Percentiles rank a stretch among this genome's conserved stretches.
Evolutionary conservation across 2,797 vertebrate species (phyloP).

Genomic region (Champsocephalus gunnari): DNA sequence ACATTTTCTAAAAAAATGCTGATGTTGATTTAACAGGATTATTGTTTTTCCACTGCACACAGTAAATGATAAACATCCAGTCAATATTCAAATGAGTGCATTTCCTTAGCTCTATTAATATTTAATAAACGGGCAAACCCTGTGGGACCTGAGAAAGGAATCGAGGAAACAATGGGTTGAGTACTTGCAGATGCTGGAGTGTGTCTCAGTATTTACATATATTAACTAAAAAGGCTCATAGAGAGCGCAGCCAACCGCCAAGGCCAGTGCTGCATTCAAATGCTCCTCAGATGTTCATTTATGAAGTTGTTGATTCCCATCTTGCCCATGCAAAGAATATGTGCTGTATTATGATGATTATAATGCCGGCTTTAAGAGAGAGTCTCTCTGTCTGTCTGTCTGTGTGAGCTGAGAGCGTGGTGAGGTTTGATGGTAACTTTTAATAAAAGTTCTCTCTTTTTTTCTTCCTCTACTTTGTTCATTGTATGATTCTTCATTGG

Average conservation of each 20-base stretch:
- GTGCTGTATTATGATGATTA: too few relatives aligned
- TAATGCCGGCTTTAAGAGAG: too few relatives aligned
- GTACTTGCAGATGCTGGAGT: neutral
- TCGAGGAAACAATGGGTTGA: slow-evolving; percentile 10
- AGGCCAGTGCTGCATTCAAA: too few relatives aligned
- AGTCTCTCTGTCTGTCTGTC: rapidly evolving
- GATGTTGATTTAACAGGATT: slow-evolving; percentile 45
- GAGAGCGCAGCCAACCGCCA: too few relatives aligned
- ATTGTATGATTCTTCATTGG: too few relatives aligned
- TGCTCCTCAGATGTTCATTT: too few relatives aligned
- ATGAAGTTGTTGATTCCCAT: too few relatives aligned
- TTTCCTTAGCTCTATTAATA: slow-evolving; percentile 42
- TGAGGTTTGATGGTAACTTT: too few relatives aligned
- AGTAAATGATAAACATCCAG: slow-evolving; percentile 43
- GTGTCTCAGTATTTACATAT: slow-evolving; percentile 23
- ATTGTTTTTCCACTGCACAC: slow-evolving; percentile 27
- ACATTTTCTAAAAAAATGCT: slow-evolving; percentile 18
- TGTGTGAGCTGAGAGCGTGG: too few relatives aligned
- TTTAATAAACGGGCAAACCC: slow-evolving; percentile 43
- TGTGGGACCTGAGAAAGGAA: slow-evolving; percentile 8
- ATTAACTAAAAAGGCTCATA: neutral
- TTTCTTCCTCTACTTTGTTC: too few relatives aligned
- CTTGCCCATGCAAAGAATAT: too few relatives aligned
- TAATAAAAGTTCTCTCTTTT: too few relatives aligned
- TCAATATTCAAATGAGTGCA: slow-evolving; percentile 50